Evolutionary conservation across 2,113 vertebrate genomes (phyloP).

Genomic region (Verasper variegatus): DNA sequence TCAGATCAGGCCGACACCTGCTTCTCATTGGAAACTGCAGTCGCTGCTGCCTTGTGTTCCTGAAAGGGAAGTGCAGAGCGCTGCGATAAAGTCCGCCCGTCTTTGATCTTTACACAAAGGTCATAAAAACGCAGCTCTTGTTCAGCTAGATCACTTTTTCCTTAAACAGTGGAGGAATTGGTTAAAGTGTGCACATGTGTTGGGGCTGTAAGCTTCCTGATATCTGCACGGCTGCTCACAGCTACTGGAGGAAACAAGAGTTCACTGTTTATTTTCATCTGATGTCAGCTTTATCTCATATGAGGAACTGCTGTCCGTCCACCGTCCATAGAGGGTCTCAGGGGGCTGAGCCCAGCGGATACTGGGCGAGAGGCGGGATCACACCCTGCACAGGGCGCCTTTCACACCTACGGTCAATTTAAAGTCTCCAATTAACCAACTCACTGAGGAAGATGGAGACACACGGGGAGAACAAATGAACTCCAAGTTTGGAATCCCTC

Average conservation of each 20-base stretch:
- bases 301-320: too few relatives aligned
- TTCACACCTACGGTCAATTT: too few relatives aligned
- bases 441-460: too few relatives aligned
- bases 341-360: background rate
- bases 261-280: too few relatives aligned
- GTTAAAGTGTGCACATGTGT: constrained; percentile 48
- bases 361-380: too few relatives aligned
- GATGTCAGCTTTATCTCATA: too few relatives aligned
- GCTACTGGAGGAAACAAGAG: constrained; percentile 3
- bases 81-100: constrained; percentile 40
- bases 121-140: constrained; percentile 66
- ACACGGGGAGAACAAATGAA: too few relatives aligned
- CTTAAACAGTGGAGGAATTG: constrained; percentile 34
- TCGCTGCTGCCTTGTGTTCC: constrained; percentile 46
- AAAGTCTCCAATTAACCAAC: too few relatives aligned
- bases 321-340: background rate
- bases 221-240: background rate
- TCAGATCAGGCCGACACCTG: constrained; percentile 74
- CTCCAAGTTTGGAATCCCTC: too few relatives aligned
- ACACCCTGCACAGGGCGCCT: too few relatives aligned
- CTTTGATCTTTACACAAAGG: constrained; percentile 77
- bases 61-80: constrained; percentile 57
- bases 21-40: constrained; percentile 73
- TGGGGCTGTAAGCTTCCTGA: background rate
- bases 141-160: constrained; percentile 60